Evolutionary conservation across 2,797 vertebrate species (phyloP).

Genomic region (Onychomys arenicola): DNA sequence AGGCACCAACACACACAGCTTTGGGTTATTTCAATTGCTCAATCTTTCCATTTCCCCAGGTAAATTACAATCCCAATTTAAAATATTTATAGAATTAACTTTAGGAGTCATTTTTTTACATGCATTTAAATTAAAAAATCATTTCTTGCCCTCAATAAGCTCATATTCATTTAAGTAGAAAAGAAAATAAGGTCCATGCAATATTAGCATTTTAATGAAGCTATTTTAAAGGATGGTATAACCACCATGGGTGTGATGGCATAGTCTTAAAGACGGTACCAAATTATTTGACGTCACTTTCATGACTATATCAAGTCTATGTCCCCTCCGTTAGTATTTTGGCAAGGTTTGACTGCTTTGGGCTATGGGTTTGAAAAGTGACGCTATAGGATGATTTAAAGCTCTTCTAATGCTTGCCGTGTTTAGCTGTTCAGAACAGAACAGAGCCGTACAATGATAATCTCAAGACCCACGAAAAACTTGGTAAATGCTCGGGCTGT

Average conservation of each 20-base stretch:
- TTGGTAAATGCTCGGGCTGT: background rate
- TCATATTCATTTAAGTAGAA: background rate
- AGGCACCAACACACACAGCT: background rate
- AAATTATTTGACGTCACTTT: background rate
- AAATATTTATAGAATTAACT: background rate
- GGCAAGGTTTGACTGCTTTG: background rate
- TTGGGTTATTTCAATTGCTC: background rate
- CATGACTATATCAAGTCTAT: background rate
- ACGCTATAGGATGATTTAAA: background rate
- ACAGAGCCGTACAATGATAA: background rate
- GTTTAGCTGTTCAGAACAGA: background rate
- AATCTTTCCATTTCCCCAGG: background rate
- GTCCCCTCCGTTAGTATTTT: background rate
- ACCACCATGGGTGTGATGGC: background rate
- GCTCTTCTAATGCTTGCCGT: too few relatives aligned
- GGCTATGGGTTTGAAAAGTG: background rate
- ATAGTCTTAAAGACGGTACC: background rate
- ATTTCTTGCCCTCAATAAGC: background rate
- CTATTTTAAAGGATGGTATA: background rate
- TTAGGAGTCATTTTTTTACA: background rate
- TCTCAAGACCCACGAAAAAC: background rate
- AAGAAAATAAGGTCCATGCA: background rate
- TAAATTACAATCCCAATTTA: background rate
- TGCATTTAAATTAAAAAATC: conserved; percentile 1
- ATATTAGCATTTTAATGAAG: background rate